phyloP scores from a whole-genome alignment of 1,140 invertebrate species.

The Neotoxoptera formosana region DNA sequence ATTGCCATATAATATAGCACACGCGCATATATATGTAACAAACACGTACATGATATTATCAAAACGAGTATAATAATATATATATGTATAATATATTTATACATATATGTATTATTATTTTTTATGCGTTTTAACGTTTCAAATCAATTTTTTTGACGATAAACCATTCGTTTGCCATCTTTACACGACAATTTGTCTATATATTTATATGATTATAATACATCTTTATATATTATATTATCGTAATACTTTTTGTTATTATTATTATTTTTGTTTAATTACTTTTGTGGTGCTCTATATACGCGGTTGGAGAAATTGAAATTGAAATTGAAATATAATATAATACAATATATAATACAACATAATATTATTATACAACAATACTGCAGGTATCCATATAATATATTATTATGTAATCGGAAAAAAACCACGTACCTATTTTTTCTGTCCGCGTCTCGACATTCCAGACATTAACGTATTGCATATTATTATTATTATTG shows the following conservation, averaged over 20 bases:
- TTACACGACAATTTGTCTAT: not conserved
- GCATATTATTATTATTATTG: conserved; percentile 32
- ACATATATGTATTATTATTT: not conserved
- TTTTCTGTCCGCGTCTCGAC: not conserved
- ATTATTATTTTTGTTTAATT: not conserved
- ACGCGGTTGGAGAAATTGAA: not conserved
- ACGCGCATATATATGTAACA: not conserved
- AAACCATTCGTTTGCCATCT: conserved; percentile 27
- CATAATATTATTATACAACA: not conserved
- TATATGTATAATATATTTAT: not conserved
- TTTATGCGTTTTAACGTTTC: not conserved
- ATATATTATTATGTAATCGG: not conserved
- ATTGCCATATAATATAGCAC: not conserved
- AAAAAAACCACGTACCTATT: not conserved
- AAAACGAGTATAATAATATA: not conserved
- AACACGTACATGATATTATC: not conserved
- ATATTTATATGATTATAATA: not conserved
- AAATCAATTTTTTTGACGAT: not conserved
- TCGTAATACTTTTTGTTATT: not conserved
- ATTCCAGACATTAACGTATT: conserved; percentile 32
- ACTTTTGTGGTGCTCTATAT: conserved; percentile 13
- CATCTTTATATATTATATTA: not conserved
- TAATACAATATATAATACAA: not conserved
- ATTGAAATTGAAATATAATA: not conserved
- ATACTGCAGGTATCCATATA: not conserved